These are phyloP conservation scores for Leptogaster cylindrica DNA, from an alignment of 2,888 invertebrate species.

Conservation along the genomic window DNA sequence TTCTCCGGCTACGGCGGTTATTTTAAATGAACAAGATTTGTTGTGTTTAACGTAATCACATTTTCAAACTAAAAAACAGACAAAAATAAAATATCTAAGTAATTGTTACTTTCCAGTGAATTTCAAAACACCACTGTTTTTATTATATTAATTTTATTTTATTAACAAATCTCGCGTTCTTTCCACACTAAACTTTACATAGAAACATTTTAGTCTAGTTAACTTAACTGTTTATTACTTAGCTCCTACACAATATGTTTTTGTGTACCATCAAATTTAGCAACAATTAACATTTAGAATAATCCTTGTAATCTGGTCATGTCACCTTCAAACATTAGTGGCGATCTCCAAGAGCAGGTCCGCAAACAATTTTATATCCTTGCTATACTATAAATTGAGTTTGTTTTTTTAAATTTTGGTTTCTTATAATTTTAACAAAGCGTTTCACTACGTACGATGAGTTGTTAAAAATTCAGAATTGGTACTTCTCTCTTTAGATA, in stretches of 20 bases:
- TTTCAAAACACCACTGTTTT: not conserved
- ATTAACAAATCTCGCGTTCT: slow-evolving; percentile 19
- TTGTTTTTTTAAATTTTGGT: slow-evolving; percentile 12
- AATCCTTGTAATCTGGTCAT: slow-evolving; percentile 37
- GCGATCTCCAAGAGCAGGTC: not conserved
- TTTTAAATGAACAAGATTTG: too few relatives aligned
- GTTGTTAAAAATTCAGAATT: slow-evolving; percentile 34
- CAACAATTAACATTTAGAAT: slow-evolving; percentile 48
- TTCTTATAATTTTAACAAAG: slow-evolving; percentile 34
- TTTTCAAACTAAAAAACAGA: too few relatives aligned
- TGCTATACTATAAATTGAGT: slow-evolving; percentile 22
- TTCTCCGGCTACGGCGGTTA: too few relatives aligned
- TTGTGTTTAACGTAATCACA: too few relatives aligned
- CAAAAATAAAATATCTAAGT: not conserved
- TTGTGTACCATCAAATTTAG: slow-evolving; percentile 41
- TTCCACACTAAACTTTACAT: slow-evolving; percentile 37
- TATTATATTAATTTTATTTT: slow-evolving; percentile 12
- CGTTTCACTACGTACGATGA: slow-evolving; percentile 31
- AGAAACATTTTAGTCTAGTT: slow-evolving; percentile 31
- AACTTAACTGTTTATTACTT: slow-evolving; percentile 30
- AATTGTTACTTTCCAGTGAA: too few relatives aligned
- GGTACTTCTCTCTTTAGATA: slow-evolving; percentile 28
- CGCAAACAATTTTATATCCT: not conserved
- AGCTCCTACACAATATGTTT: slow-evolving; percentile 21
- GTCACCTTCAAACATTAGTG: slow-evolving; percentile 10